Evolutionary conservation across 2,797 vertebrate genomes (phyloP).

Genomic region (Threskiornis aethiopicus): DNA sequence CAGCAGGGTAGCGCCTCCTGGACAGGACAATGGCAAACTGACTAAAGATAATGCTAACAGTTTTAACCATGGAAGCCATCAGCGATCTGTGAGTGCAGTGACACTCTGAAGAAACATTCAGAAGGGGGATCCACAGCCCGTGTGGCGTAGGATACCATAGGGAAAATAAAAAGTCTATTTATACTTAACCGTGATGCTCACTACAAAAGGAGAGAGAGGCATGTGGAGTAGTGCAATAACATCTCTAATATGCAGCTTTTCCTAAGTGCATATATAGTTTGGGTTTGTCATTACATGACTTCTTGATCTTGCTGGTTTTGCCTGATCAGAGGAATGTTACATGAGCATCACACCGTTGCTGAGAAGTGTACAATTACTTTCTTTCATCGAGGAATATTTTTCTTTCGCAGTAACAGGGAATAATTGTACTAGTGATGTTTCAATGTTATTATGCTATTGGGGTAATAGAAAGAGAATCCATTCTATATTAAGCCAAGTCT

Average conservation of each 20-base stretch:
- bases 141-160: neutral
- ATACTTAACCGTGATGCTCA: neutral
- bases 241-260: neutral
- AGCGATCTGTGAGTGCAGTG: conserved; percentile 76
- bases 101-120: conserved; percentile 64
- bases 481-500: neutral
- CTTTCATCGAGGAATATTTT: neutral
- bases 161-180: neutral
- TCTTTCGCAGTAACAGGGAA: neutral
- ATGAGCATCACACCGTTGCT: neutral
- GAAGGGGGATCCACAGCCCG: neutral
- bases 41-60: neutral
- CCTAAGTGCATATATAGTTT: neutral
- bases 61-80: conserved; percentile 54
- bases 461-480: neutral
- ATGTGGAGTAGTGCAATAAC: neutral
- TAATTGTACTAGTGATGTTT: neutral
- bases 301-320: neutral
- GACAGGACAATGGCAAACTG: neutral
- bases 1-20: neutral
- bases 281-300: neutral
- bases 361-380: neutral
- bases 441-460: neutral
- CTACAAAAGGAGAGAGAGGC: neutral
- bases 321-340: neutral